Base-by-base conservation (phyloP, 2,888 invertebrate genomes). In the Nudaria mundana region DNA sequence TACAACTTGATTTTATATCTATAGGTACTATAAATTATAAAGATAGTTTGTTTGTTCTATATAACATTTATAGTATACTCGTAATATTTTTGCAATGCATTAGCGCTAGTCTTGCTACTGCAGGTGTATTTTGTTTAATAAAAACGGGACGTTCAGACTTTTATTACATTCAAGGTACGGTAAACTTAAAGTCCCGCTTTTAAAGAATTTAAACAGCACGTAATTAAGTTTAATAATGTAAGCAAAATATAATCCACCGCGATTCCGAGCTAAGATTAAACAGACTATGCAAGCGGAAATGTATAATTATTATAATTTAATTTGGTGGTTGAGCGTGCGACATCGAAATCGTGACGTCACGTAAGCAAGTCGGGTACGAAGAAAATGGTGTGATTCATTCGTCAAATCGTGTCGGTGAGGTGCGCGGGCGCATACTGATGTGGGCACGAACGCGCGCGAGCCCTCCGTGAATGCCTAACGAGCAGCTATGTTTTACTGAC, bases 371-470 rank as follows among this genome's bases (percentile, higher is more conserved):
- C 43, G 30, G 40, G 50, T 58, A 65, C 75, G 66, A 69, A 67
- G 76, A 76, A 77, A 79, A 74, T 68, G 58, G 71, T 71, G 76
- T 85, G 85, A 85, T 76, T 84, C 81, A 85, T 74, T 73, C 78
- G 77, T 81, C 78, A 77, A 80, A 77, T 71, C 79, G 74, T 76
- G 81, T 70, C 69, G 65, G 70, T 65, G 76, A 71, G 74, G 71
- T 76, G 81, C 81, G 76, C 85, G 80, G 76, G 82, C 83, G 83
- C 85, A 85, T 86, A 81, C 70, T 78, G 76, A 86, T 85, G 77
- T 54, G 62, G 49, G 65, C 76, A 71, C 70, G 66, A 64, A 63
- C 67, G 33, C 24, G 34, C 55, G 49, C 54, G 63, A 61, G 65
- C 65, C 73, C 71, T 69, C 65, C 53, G 64, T 66, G 80, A 74